These are phyloP conservation scores for Abscondita cerata DNA, from an alignment of 2,888 invertebrate genomes.

Conservation along the genomic window DNA sequence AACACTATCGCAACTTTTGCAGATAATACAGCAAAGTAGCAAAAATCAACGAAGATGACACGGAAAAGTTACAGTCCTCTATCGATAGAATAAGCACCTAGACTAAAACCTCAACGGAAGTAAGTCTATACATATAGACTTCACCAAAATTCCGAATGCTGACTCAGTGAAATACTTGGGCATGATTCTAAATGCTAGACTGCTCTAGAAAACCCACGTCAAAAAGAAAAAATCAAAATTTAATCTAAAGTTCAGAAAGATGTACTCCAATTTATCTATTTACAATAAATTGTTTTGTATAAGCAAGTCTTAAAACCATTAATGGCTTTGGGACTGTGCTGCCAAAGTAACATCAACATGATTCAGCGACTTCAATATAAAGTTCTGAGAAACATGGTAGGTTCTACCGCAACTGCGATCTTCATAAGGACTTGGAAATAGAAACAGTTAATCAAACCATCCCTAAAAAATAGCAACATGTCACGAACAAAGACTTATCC, in stretches of 20 bases:
- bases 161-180: too few relatives aligned
- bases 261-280: too few relatives aligned
- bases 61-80: background rate
- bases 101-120: background rate
- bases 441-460: background rate
- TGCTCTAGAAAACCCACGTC: too few relatives aligned
- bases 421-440: background rate
- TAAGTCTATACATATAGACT: background rate
- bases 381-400: background rate
- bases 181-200: too few relatives aligned
- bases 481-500: background rate
- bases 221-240: background rate
- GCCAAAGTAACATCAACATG: background rate
- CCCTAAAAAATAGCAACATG: background rate
- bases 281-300: background rate
- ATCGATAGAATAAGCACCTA: too few relatives aligned
- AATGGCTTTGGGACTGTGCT: background rate
- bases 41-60: background rate
- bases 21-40: too few relatives aligned
- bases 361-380: background rate
- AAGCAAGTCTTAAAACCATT: too few relatives aligned
- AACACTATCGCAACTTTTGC: too few relatives aligned
- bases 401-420: too few relatives aligned
- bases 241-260: background rate
- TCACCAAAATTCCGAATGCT: too few relatives aligned